Evolutionary conservation across 2,113 vertebrate genomes (phyloP), one percentile per base, ranked within the genome.

Genomic region (Zosterops borbonicus): DNA sequence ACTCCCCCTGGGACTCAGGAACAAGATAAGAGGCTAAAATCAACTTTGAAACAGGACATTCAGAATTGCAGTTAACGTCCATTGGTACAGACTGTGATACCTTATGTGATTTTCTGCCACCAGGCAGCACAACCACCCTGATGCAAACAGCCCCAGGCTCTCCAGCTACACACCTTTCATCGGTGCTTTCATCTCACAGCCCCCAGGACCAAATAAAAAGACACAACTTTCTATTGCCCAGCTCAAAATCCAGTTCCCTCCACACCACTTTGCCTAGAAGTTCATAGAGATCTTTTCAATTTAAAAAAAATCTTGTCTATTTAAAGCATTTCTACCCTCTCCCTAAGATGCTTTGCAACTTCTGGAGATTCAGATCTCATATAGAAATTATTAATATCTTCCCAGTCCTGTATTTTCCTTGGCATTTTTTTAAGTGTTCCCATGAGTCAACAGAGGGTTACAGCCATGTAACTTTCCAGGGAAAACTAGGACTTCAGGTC

Each of bases 31-130:
- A 88, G 16, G 29, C 49, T 79, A 87, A 76, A 89, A 82, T 0
- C 65, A 89, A 29, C 77, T 84, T 33, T 76, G n/a, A 62, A 91
- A 49, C 5, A 60, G 56, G 10, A 79, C 62, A 58, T 46, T 77
- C 47, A 47, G 42, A 86, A 69, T 2, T 50, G 28, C 25, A 46
- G 23, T 15, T 27, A 85, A 55, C 2, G 0, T 53, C 63, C n/a
- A 21, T 5, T 29, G 42, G 70, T 25, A 50, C 1, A 3, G 41
- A 12, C n/a, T 0, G 0, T 4, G 42, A 50, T 5, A 58, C 9
- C 28, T 23, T 6, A 62, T 2, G 0, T 4, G n/a, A 22, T 52
- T 55, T 87, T 68, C 41, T 31, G 47, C 8, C 63, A 67, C 5
- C 35, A 47, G n/a, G 24, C 35, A 63, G 60, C 5, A 1, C 3